Percentiles rank a stretch among this genome's conserved stretches.
Conservation (phyloP, 2,888 invertebrate species). For the Trachelus iudaicus region DNA sequence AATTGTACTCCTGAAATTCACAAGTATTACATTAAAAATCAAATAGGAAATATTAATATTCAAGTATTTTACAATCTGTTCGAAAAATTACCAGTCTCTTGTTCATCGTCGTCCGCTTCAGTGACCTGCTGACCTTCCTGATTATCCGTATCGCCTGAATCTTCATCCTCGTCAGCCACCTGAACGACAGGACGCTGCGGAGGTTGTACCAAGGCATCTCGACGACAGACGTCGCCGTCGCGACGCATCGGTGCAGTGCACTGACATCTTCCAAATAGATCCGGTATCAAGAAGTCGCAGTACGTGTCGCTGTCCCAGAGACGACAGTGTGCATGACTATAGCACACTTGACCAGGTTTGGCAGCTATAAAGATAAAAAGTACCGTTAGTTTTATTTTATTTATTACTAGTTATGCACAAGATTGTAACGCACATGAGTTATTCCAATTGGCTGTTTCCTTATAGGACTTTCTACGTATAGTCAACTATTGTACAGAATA, state of each 20-base stretch:
- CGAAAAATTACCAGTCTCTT: slow-evolving; percentile 17
- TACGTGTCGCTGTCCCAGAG: slow-evolving; percentile 86
- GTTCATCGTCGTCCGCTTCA: slow-evolving; percentile 52
- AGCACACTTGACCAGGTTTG: slow-evolving; percentile 86
- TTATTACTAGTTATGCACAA: not conserved
- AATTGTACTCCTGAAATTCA: slow-evolving; percentile 49
- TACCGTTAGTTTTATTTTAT: not conserved
- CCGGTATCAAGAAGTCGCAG: slow-evolving; percentile 90
- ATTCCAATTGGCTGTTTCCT: not conserved
- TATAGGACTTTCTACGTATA: not conserved
- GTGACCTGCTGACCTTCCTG: slow-evolving; percentile 44
- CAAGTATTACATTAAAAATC: not conserved
- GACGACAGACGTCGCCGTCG: slow-evolving; percentile 65
- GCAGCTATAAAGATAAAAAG: slow-evolving; percentile 75
- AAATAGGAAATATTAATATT: not conserved
- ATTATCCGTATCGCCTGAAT: slow-evolving; percentile 32
- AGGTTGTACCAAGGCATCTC: slow-evolving; percentile 64
- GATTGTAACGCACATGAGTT: not conserved
- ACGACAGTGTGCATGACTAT: slow-evolving; percentile 89
- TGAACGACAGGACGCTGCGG: slow-evolving; percentile 23
- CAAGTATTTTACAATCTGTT: not conserved
- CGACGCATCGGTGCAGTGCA: slow-evolving; percentile 70
- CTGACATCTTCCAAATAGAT: slow-evolving; percentile 88
- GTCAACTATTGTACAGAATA: not conserved
- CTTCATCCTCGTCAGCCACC: slow-evolving; percentile 49